Evolutionary conservation across 2,797 vertebrate genomes (phyloP), one percentile per base, ranked within the genome.

Genomic region (Diplodus puntazzo): DNA sequence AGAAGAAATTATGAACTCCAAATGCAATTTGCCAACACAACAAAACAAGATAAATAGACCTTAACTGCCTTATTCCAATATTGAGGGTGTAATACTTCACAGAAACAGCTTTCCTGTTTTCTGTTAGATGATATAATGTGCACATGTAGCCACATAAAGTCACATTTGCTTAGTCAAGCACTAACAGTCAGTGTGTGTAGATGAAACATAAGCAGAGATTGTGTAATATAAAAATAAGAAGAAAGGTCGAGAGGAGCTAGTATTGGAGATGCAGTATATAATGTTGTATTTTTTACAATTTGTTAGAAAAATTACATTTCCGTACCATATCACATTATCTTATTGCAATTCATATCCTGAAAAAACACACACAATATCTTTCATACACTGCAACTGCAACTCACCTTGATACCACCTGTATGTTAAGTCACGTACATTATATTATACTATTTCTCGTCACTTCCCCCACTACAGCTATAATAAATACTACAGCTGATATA

Each of bases 21-120:
- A 76, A 79, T 78, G 65, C 59, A 66, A 65, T 30, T 18, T 57
- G n/a, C 46, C 59, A 80, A 75, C 82, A 77, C 76, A 81, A 78
- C 68, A 85, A 83, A 83, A 63, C 74, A 71, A 72, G 72, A 87
- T 62, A 42, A 72, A 85, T 64, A 53, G 74, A 73, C 18, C 65
- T 23, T 48, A 79, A 74, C 39, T 57, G 59, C 65, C 11, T 46
- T 54, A 48, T 73, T 73, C 71, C n/a, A 49, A 21, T 43, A 60
- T 18, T 16, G 34, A 39, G 70, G 18, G 50, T 49, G 61, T 53
- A 62, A 73, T 76, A 65, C 65, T 54, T 71, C 68, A 80, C 11
- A 5, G 21, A 66, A 62, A 59, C 42, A 30, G 62, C 78, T 52
- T 46, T 57, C 59, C 10, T 27, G 76, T 82, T 81, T 78, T 57